Evolutionary conservation across 1,140 invertebrate species (phyloP).

Genomic region (Drosophila pachea): DNA sequence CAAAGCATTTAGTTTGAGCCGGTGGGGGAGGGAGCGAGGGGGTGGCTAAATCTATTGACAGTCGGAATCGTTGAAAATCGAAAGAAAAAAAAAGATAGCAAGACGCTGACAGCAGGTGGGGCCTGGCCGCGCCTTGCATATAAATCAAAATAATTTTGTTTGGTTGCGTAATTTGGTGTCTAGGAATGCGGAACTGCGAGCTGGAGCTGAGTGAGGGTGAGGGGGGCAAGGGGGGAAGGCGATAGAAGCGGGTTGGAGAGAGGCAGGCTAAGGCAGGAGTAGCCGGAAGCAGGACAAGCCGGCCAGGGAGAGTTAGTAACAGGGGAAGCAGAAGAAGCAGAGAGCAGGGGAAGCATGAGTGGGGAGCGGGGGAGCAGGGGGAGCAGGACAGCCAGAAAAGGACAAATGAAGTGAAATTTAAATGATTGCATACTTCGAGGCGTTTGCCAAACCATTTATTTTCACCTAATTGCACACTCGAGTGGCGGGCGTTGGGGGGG

Average conservation of each 20-base stretch:
- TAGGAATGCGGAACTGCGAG: constrained; percentile 9
- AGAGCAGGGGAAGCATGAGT: too few relatives aligned
- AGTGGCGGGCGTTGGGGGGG: constrained; percentile 35
- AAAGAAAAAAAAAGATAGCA: constrained; percentile 1
- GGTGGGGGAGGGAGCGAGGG: too few relatives aligned
- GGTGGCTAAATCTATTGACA: constrained; percentile 59
- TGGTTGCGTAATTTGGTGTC: constrained; percentile 62
- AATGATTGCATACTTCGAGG: constrained; percentile 75
- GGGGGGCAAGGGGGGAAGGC: too few relatives aligned
- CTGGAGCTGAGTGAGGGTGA: too few relatives aligned
- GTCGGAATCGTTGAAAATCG: constrained; percentile 7
- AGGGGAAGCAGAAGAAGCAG: too few relatives aligned
- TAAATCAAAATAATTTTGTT: constrained; percentile 77
- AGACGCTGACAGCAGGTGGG: constrained; percentile 15
- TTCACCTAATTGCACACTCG: constrained; percentile 77
- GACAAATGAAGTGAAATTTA: constrained; percentile 77
- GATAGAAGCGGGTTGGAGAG: too few relatives aligned
- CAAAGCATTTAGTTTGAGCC: constrained; percentile 69
- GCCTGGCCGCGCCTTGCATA: constrained; percentile 55
- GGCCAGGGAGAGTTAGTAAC: too few relatives aligned
- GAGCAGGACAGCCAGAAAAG: constrained; percentile 41
- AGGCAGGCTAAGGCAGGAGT: too few relatives aligned
- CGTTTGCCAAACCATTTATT: constrained; percentile 75
- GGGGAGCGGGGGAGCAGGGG: too few relatives aligned
- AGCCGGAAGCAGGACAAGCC: too few relatives aligned